Evolutionary conservation across 2,888 invertebrate genomes (phyloP), one percentile per base, ranked within the genome.

Genomic region (Oscheius myriophilus): DNA sequence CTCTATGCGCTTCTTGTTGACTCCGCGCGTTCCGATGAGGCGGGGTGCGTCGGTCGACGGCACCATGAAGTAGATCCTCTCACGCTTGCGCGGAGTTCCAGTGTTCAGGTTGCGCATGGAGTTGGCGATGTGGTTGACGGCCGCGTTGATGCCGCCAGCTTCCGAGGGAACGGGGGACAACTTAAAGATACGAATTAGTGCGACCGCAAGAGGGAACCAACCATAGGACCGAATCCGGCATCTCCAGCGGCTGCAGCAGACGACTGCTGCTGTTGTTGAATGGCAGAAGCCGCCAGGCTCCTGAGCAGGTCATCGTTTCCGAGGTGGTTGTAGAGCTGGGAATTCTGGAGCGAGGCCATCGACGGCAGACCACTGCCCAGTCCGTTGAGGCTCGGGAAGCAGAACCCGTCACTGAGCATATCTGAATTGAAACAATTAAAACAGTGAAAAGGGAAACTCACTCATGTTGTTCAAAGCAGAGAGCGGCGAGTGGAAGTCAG

Each of bases 1-100:
- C 26, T 75, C 75, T 18, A 75, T 66, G 33, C 70, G 62, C 33
- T 70, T 70, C 65, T 75, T 75, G 43, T 75, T 75, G 18, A 69
- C 62, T 23, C 75, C 75, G 42, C 72, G 70, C 2, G 75, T 70
- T 45, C 75, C 75, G 18, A 75, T 75, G 42, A 75, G 66, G 18
- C 75, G 75, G 55, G 75, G 75, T 3, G 75, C 75, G 39, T 75
- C 70, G 26, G 68, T 63, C 12, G 70, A 72, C 1, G 58, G 61
- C 7, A 73, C 73, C 65, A 57, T 63, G 61, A 71, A 71, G 25
- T 52, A 57, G 39, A 69, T 26, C 12, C 71, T 58, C 41, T 68
- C 62, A 12, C 61, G 21, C 33, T 46, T 61, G 23, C 39, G 16
- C 33, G 33, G 33, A 33, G 33, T 33, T 33, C 33, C 33, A 33